Base-by-base conservation (phyloP, 1,140 invertebrate genomes). In the Globodera ellingtonae region DNA sequence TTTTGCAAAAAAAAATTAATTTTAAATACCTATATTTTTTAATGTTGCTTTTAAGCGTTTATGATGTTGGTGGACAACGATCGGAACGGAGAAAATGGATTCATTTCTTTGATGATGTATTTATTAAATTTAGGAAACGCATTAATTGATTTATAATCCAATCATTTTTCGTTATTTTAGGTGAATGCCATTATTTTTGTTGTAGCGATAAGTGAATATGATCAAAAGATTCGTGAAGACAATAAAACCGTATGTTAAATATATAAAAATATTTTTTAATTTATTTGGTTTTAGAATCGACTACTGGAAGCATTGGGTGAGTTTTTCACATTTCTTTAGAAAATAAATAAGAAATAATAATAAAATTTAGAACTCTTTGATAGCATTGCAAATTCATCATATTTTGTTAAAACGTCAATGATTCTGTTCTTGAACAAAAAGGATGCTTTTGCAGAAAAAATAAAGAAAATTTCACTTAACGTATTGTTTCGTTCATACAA, bases 51-150 rank as follows among this genome's bases (percentile, higher is more conserved):
- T 88, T 80, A 74, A 91, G 89, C 74, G 83, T 91, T 79, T 90
- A 90, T 78, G 90, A 91, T 83, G 91, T 91, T 48, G 90, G 90
- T 59, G 90, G 91, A 83, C 91, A 92, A 81, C 86, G 92, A 80
- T 91, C 91, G 77, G 92, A 92, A 82, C 83, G 92, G 24, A 84
- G 90, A 67, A 92, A 92, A 84, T 92, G 92, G 92, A 92, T 92
- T 75, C 90, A 90, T 67, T 89, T 90, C 83, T 92, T 92, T 89
- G 92, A 92, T 88, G 92, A 92, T 87, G 92, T 59, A 59, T 18
- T 15, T 35, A 35, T 35, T 35, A 2, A 35, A 35, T 35, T 35
- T 35, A 35, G 35, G 35, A 35, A 59, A 2, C 5, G 10, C 10
- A 59, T 15, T 15, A 59, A 59, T 15, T 13, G 15, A 4, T 92